A percentile compares a stretch with the other conserved stretches of the same genome.
Conservation (phyloP, 2,888 invertebrate genomes). For the Apamea anceps region DNA sequence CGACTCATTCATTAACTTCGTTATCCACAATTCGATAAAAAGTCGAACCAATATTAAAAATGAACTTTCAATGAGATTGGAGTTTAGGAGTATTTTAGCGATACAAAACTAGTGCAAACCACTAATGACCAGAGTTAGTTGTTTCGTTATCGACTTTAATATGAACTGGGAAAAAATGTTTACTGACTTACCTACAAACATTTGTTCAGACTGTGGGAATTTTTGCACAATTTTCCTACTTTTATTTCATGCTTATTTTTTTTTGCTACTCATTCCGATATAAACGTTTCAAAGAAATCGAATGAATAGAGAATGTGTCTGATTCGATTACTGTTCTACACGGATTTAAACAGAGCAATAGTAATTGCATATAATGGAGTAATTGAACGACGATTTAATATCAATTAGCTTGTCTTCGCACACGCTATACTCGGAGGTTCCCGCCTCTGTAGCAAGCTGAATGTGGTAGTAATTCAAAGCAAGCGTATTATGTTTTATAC, state of each 20-base stretch:
- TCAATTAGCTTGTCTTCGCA: slow-evolving; percentile 5
- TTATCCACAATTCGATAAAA: slow-evolving; percentile 23
- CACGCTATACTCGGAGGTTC: neutral
- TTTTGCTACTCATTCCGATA: neutral
- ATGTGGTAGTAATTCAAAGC: slow-evolving; percentile 3
- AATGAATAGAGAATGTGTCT: neutral
- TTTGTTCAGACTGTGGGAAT: slow-evolving; percentile 7
- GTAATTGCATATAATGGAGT: neutral
- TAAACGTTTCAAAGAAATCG: neutral
- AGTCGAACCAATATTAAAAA: slow-evolving; percentile 13
- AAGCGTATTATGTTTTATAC: neutral
- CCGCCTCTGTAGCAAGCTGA: neutral
- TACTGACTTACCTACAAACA: neutral
- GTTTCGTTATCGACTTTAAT: slow-evolving; percentile 26
- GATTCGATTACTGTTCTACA: slow-evolving; percentile 7
- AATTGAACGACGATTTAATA: slow-evolving; percentile 12
- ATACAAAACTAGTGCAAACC: slow-evolving; percentile 36
- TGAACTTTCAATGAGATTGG: slow-evolving; percentile 24
- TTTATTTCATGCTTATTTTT: neutral
- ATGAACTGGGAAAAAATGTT: slow-evolving; percentile 3
- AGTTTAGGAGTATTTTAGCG: slow-evolving; percentile 28
- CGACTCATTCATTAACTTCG: slow-evolving; percentile 27
- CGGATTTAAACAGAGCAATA: neutral
- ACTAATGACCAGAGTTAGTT: slow-evolving; percentile 55
- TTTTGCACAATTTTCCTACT: neutral